A percentile compares a stretch with the other conserved stretches of the same genome.
phyloP scores from a whole-genome alignment of 1,140 invertebrate genomes.

The Aphaenogaster ashmeadi region DNA sequence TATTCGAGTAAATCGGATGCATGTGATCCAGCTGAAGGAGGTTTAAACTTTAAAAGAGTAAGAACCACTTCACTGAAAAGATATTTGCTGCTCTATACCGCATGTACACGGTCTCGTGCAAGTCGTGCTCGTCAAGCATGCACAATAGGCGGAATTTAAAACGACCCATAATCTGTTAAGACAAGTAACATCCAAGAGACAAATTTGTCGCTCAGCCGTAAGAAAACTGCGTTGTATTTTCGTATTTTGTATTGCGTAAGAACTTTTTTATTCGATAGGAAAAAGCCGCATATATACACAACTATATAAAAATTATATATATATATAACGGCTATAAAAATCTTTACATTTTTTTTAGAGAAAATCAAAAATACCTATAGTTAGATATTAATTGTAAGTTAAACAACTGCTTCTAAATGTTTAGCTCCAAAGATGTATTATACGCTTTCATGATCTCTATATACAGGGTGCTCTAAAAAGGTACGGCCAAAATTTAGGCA shows the following conservation, averaged over 20 bases:
- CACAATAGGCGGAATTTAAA: constrained; percentile 69
- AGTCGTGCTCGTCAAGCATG: not conserved
- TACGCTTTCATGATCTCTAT: not conserved
- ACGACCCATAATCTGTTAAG: constrained; percentile 64
- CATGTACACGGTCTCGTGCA: not conserved
- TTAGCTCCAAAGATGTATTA: not conserved
- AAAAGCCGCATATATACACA: not conserved
- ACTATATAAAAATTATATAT: not conserved
- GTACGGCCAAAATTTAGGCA: too few relatives aligned
- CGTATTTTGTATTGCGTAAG: not conserved
- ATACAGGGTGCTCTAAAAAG: too few relatives aligned
- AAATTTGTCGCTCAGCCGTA: constrained; percentile 24
- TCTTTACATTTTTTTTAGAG: not conserved
- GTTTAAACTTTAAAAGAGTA: constrained; percentile 62
- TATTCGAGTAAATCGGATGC: not conserved
- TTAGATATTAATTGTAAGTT: not conserved
- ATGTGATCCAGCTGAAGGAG: constrained; percentile 57
- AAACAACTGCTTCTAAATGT: not conserved
- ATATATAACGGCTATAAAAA: not conserved
- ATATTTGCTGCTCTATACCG: constrained; percentile 49
- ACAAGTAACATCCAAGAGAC: constrained; percentile 44
- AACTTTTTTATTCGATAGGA: not conserved
- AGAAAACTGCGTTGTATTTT: not conserved
- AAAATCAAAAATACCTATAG: not conserved
- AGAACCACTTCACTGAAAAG: constrained; percentile 44